Base-by-base conservation (phyloP, 2,888 invertebrate species). In the Drosophila nr. fundita region DNA sequence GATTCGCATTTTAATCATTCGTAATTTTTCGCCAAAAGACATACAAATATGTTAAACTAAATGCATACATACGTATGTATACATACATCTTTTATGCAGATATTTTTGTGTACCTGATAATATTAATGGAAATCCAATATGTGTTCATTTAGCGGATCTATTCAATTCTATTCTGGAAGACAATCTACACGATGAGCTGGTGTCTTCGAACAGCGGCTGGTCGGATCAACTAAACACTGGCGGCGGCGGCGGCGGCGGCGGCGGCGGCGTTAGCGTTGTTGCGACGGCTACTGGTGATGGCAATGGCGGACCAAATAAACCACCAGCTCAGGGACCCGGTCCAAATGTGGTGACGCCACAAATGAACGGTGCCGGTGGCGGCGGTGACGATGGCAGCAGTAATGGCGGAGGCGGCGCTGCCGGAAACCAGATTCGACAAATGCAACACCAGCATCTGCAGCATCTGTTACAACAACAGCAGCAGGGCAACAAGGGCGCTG, bases 141-240 rank as follows among this genome's bases (percentile, higher is more conserved):
- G 21, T 40, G 48, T 66, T 45, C 29, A 34, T 15, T 15, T 24
- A 93, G 96, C 97, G 83, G 97, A 96, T 94, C 97, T 97, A 95
- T 96, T 86, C 76, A 97, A 45, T 24, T 45, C 45, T 24, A 45
- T 97, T 94, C 95, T 98, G 93, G 98, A 98, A 94, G 97, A 97
- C 94, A 97, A 97, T 93, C 95, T 98, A 88, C 98, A 98, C 53
- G 98, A 98, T 94, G 98, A 98, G 93, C 94, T 98, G 82, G 96
- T 97, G 93, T 95, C 95, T 63, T 95, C 96, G 68, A 95, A 95
- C 82, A 95, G 96, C 85, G 91, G 90, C 74, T 97, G 97, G 97
- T 95, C 96, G 40, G 96, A 96, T 91, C 95, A 95, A 83, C 93
- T 75, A 18, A 84, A 77, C 59, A 87, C 90, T 18, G 94, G 52